Conservation (phyloP, 2,797 vertebrate species). For the Smutsia temminckii region DNA sequence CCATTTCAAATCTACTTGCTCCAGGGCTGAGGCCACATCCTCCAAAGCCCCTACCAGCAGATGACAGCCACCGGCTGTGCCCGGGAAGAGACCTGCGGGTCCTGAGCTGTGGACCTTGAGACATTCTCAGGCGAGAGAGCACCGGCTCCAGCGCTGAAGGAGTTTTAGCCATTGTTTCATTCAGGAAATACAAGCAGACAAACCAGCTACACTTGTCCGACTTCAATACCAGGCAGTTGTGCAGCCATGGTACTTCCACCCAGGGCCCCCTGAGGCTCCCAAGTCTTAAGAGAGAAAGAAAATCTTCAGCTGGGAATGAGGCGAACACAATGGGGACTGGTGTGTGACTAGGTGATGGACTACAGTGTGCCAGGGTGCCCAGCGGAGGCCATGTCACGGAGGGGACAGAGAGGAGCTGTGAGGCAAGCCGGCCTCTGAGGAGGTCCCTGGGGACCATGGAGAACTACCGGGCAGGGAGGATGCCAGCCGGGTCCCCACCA, state of each 20-base stretch:
- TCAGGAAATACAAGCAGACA: conserved; percentile 68
- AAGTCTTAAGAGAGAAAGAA: conserved; percentile 41
- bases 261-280: not conserved
- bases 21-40: not conserved
- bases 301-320: not conserved
- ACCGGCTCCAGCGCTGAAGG: not conserved
- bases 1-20: not conserved
- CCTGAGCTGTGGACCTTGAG: accelerated
- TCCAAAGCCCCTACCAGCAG: accelerated
- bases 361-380: not conserved
- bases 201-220: conserved; percentile 57
- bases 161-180: conserved; percentile 71
- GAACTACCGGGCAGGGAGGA: not conserved
- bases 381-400: not conserved
- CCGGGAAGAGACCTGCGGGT: not conserved
- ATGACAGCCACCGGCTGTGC: not conserved
- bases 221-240: conserved; percentile 46
- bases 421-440: not conserved
- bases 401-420: not conserved
- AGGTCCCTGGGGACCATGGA: not conserved
- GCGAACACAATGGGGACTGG: not conserved
- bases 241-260: not conserved
- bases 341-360: not conserved
- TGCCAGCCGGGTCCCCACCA: not conserved
- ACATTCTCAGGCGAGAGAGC: conserved; percentile 36